Base-by-base conservation (phyloP, 2,888 invertebrate species). In the Caenorhabditis doughertyi region DNA sequence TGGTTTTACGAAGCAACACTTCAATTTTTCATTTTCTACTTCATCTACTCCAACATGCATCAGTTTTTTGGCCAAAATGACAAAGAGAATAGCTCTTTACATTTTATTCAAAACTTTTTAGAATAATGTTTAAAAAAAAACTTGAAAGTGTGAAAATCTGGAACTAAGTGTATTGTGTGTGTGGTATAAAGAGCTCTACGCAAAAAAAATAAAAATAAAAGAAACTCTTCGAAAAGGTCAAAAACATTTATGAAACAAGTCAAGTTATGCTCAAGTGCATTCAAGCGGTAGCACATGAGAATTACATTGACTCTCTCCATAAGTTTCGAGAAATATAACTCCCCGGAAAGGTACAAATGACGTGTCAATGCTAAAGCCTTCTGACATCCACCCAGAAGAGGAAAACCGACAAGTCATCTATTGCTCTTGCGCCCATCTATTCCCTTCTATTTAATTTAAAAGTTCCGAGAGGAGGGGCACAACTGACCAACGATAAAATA, bases 401-500 rank as follows among this genome's bases (percentile, higher is more conserved):
- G 58, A 21, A 23, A 21, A 47, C 3, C 18, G 32, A 32, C 9
- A 44, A 49, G 60, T 72, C 60, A 71, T 72, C 72, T 70, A 27
- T 42, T 53, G 53, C 67, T 44, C 56, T 62, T 1, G 35, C 68
- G 11, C 32, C 25, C 47, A 29, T 44, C 32, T 70, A 25, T 35
- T 11, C 27, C 18, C 60, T 8, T 29, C 60, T 39, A 51, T 77
- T 77, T 77, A 77, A 77, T 77, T 76, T 76, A 47, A 67, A 58
- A 67, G 56, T 76, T 70, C 55, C 53, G 44, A 44, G 21, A 71
- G 32, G 60, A 58, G 35, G 60, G 58, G 70, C 65, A 64, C 56
- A 49, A 77, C 42, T 77, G 77, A 77, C 68, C 77, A 68, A 62
- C 77, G 47, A 68, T 77, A 77, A 77, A 77, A 77, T 62, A 32